A percentile compares a stretch with the other conserved stretches of the same genome.
Conservation (phyloP, 2,888 invertebrate species). For the Lomographa bimaculata region DNA sequence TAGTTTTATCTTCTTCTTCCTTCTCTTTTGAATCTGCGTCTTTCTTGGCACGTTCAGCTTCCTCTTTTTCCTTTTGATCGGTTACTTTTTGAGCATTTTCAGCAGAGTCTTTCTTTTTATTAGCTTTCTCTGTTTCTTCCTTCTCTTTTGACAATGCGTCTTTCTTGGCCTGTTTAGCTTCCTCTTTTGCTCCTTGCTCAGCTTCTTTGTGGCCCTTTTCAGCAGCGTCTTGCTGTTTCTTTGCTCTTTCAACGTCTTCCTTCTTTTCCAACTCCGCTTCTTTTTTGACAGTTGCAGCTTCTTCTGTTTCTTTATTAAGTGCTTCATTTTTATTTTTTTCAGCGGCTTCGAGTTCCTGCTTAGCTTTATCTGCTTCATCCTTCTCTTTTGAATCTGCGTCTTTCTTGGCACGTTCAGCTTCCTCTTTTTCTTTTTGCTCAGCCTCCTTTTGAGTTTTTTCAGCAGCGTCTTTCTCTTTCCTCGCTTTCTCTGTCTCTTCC, state of each 20-base stretch:
- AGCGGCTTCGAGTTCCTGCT: background rate
- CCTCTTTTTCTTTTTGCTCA: slow-evolving; percentile 7
- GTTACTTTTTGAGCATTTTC: no score
- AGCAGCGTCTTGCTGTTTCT: slow-evolving; percentile 5
- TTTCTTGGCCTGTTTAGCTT: slow-evolving; percentile 2
- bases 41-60: slow-evolving; percentile 9
- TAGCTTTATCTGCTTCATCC: background rate
- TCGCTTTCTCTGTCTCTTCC: slow-evolving; percentile 13
- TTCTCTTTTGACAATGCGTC: slow-evolving; percentile 6
- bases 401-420: slow-evolving; percentile 7
- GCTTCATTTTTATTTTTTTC: slow-evolving; percentile 1
- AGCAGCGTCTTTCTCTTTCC: slow-evolving; percentile 2
- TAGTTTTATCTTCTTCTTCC: no score
- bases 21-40: no score
- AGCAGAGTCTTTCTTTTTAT: background rate
- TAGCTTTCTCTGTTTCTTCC: slow-evolving; percentile 18
- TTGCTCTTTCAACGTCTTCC: no score
- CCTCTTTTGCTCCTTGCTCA: slow-evolving; percentile 10
- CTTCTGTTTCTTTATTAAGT: background rate
- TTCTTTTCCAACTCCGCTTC: slow-evolving; percentile 6
- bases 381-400: background rate
- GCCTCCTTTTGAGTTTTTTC: slow-evolving; percentile 3
- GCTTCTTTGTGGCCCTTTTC: slow-evolving; percentile 4
- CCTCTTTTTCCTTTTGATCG: slow-evolving; percentile 20
- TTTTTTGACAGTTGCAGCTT: slow-evolving; percentile 9